These are phyloP conservation scores for Rhagophthalmus giganteus DNA, from an alignment of 2,888 invertebrate species.

Conservation along the genomic window DNA sequence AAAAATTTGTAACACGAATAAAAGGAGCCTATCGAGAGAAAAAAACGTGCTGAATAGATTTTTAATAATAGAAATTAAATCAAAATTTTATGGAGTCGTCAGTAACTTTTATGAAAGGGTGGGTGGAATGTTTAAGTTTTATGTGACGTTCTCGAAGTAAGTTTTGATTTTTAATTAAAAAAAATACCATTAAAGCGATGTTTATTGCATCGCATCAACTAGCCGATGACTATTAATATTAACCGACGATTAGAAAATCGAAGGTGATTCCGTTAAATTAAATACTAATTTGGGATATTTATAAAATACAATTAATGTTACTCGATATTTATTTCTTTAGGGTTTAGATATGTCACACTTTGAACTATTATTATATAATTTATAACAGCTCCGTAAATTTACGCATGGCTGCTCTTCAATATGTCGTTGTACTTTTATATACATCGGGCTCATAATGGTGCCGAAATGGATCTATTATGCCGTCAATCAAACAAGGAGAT, in stretches of 20 bases:
- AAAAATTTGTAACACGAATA: conserved; percentile 41
- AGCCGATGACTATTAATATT: too few species aligned
- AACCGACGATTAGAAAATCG: too few species aligned
- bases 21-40: too few species aligned
- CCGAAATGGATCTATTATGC: conserved; percentile 12
- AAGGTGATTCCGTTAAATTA: too few species aligned
- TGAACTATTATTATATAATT: conserved; percentile 14
- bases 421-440: conserved; percentile 12
- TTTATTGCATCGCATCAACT: too few species aligned
- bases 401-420: conserved; percentile 20
- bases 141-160: conserved; percentile 1
- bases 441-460: conserved; percentile 15
- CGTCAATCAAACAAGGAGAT: background rate
- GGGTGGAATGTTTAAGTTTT: conserved; percentile 18
- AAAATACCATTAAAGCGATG: too few species aligned
- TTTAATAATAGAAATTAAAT: conserved; percentile 35
- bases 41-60: too few species aligned
- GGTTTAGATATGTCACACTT: conserved; percentile 2
- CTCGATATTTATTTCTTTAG: conserved; percentile 17
- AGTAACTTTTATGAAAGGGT: conserved; percentile 15
- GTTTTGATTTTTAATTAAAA: background rate
- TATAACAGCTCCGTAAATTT: conserved; percentile 24
- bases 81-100: conserved; percentile 46
- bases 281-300: too few species aligned
- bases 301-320: too few species aligned